Base-by-base conservation (phyloP, 2,888 invertebrate species). In the Caenorhabditis wallacei region DNA sequence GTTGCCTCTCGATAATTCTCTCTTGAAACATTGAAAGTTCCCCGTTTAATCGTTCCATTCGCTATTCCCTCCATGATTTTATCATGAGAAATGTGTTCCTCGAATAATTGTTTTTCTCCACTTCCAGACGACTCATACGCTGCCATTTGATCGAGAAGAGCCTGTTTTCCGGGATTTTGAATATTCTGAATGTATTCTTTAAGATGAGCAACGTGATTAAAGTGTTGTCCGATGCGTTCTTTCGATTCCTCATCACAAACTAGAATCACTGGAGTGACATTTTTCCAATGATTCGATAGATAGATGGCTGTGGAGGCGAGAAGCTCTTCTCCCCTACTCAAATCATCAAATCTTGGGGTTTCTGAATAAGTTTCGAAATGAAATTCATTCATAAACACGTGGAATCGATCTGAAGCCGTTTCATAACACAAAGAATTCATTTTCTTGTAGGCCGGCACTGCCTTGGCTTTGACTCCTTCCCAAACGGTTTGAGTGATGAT, bases 311-410 rank as follows among this genome's bases (percentile, higher is more conserved):
- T 64, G 16, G 63, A 43, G 0, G 84, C 10, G 13, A 89, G 57
- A 20, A 86, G 74, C 46, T 82, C 75, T 24, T 87, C 86, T 48
- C 86, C 84, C 24, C 88, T 57, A 40, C 76, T 78, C n/a, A 68
- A 37, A 48, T 84, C 84, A 37, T 85, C 87, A 26, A 80, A 85
- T 16, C 72, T 71, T 2, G 82, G 20, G 2, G 56, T 46, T 43
- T 84, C 81, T 1, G 71, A 56, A 92, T 96, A 98, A 0, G 97
- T 97, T 83, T 96, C 96, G 91, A 96, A 97, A 90, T 97, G 97
- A 93, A 97, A 97, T 93, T 98, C 98, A 94, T 99, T 98, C 3
- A 96, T 95, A 93, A 98, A 99, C 1, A 96, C 95, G 93, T 95
- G 97, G 93, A 97, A 97, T 91, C 95, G 95, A 88, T 79, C 76